Evolutionary conservation across 2,113 vertebrate genomes (phyloP).

Genomic region (Campylorhamphus procurvoides): DNA sequence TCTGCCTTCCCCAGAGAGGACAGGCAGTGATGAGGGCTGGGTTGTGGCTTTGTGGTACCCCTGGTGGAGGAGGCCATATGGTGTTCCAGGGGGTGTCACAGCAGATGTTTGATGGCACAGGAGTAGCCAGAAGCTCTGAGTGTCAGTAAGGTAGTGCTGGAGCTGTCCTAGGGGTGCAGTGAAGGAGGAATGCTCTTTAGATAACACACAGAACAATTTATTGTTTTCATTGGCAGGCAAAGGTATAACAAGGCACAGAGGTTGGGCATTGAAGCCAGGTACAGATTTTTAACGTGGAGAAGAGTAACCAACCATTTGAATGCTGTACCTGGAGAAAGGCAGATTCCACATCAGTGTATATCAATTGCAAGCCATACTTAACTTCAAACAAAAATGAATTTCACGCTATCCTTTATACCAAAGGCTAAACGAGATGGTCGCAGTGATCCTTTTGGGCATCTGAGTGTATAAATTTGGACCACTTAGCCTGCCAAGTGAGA

Average conservation of each 20-base stretch:
- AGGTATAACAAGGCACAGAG: background rate
- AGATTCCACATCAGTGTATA: background rate
- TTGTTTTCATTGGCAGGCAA: background rate
- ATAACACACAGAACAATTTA: background rate
- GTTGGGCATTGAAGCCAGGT: background rate
- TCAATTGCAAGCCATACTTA: background rate
- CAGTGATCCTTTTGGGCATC: accelerated
- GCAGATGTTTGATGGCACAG: background rate
- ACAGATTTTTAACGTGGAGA: background rate
- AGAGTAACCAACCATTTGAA: background rate
- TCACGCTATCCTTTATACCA: background rate
- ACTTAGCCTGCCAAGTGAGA: background rate
- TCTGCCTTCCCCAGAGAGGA: background rate
- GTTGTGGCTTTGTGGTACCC: background rate
- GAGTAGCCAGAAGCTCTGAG: background rate
- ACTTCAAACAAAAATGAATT: background rate
- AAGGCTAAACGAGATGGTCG: background rate
- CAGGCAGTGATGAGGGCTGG: background rate
- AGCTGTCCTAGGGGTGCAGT: background rate
- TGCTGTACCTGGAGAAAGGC: background rate
- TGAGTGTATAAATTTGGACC: background rate
- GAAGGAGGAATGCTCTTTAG: background rate
- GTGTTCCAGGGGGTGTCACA: background rate
- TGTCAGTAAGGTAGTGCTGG: background rate
- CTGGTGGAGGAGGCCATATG: background rate